These are phyloP conservation scores for Microdon myrmicae DNA, from an alignment of 2,888 invertebrate species.

Conservation along the genomic window DNA sequence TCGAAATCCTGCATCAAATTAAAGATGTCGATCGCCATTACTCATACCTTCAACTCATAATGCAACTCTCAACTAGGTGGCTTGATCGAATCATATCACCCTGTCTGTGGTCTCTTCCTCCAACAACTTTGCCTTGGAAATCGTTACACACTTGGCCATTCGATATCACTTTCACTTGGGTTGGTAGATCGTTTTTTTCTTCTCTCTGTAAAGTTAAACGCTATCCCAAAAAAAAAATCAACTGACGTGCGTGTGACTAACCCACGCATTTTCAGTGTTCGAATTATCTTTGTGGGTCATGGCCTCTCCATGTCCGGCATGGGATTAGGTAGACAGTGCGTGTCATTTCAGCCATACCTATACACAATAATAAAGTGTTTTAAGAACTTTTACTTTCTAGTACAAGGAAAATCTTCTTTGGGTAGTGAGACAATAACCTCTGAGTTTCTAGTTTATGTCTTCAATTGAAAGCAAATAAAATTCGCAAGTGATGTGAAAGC, in stretches of 20 bases:
- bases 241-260: conserved; percentile 29
- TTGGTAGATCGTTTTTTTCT: conserved; percentile 40
- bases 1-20: too few relatives aligned
- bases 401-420: neutral
- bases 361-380: conserved; percentile 24
- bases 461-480: neutral
- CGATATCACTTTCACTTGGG: conserved; percentile 49
- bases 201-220: neutral
- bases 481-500: conserved; percentile 2
- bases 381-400: conserved; percentile 44
- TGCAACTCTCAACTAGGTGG: too few relatives aligned
- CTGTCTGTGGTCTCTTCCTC: too few relatives aligned
- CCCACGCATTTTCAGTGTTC: conserved; percentile 5
- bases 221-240: conserved; percentile 16
- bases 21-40: too few relatives aligned
- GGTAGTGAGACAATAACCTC: neutral
- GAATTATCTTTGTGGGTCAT: conserved; percentile 48
- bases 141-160: conserved; percentile 17
- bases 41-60: too few relatives aligned
- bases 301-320: conserved; percentile 29
- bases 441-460: neutral
- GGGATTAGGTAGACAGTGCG: conserved; percentile 12
- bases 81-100: too few relatives aligned
- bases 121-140: too few relatives aligned
- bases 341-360: conserved; percentile 39